Conservation (phyloP, 2,113 vertebrate species). For the Ardeotis arabs region DNA sequence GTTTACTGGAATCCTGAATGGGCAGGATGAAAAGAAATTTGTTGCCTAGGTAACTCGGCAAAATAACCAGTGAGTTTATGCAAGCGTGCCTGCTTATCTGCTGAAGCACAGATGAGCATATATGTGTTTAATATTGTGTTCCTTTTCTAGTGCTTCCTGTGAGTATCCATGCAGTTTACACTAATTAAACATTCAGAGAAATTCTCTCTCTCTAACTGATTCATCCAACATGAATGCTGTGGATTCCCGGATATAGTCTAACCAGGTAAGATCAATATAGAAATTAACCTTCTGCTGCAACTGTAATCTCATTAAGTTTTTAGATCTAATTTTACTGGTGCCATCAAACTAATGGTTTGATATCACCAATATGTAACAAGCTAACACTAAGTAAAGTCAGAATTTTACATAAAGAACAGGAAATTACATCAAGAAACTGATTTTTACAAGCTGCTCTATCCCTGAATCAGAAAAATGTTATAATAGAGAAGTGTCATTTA, state of each 20-base stretch:
- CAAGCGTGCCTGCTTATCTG: background rate
- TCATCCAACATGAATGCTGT: background rate
- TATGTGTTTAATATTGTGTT: background rate
- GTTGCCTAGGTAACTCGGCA: constrained; percentile 3
- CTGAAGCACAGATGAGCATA: background rate
- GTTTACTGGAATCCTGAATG: background rate
- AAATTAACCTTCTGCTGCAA: background rate
- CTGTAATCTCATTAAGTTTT: background rate
- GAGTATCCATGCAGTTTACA: background rate
- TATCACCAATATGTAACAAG: background rate
- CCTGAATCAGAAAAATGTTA: background rate
- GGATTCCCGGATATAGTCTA: background rate
- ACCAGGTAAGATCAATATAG: background rate
- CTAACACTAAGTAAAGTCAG: background rate
- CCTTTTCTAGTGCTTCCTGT: background rate
- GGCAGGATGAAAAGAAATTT: background rate
- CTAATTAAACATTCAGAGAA: background rate
- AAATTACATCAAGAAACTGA: background rate
- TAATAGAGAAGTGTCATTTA: background rate
- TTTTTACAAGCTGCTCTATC: background rate
- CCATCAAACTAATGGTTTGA: background rate
- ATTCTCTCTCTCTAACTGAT: background rate
- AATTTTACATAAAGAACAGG: background rate
- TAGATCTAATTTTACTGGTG: background rate
- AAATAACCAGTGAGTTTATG: background rate